These are phyloP conservation scores for Drosophila monieri DNA, from an alignment of 2,888 invertebrate species.

Conservation along the genomic window DNA sequence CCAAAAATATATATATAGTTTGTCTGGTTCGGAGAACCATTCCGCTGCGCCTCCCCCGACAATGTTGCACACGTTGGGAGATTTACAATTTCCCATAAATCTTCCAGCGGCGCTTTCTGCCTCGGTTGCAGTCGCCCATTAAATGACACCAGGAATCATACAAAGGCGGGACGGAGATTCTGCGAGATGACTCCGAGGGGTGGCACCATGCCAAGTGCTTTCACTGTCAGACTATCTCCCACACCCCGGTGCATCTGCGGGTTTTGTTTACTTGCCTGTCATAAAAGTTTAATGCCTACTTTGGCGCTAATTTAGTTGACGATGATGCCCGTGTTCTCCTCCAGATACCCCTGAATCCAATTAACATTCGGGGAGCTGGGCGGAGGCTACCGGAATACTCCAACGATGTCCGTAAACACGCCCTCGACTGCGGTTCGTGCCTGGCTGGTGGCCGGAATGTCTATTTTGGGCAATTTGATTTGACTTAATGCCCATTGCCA, in stretches of 20 bases:
- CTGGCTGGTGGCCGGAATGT: conserved; percentile 19
- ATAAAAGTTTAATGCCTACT: conserved; percentile 80
- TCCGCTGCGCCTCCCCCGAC: conserved; percentile 34
- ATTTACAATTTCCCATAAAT: conserved; percentile 73
- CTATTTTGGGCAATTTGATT: conserved; percentile 43
- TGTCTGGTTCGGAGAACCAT: conserved; percentile 15
- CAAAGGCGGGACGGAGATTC: conserved; percentile 25
- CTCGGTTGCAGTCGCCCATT: conserved; percentile 62
- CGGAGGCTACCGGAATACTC: conserved; percentile 33
- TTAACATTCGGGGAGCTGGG: conserved; percentile 24
- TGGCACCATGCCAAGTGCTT: conserved; percentile 54
- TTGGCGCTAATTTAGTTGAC: conserved; percentile 79
- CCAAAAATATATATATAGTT: conserved; percentile 42
- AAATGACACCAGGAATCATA: conserved; percentile 74
- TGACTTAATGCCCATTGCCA: conserved; percentile 47
- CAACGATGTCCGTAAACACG: conserved; percentile 26
- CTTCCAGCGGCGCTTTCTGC: conserved; percentile 56
- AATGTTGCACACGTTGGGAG: conserved; percentile 48
- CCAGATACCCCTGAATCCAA: conserved; percentile 38
- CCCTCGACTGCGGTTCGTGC: conserved; percentile 26
- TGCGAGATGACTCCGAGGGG: neutral
- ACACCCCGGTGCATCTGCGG: conserved; percentile 11
- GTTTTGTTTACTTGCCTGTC: conserved; percentile 71
- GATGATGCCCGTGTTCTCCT: conserved; percentile 28
- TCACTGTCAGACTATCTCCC: conserved; percentile 32